phyloP scores from a whole-genome alignment of 1,140 invertebrate species.

The Diprion similis region DNA sequence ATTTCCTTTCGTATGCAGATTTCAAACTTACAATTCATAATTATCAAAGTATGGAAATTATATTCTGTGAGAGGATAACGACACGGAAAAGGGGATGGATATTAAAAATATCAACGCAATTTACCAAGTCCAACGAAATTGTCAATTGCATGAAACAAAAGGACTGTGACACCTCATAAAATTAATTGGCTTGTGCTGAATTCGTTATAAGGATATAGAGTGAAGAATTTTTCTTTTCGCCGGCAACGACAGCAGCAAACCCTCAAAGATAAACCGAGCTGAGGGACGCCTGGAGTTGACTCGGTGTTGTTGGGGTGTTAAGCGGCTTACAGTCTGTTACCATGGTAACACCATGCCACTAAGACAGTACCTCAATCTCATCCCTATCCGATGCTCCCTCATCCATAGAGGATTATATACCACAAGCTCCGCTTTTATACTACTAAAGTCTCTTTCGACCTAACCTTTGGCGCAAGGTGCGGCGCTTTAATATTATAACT shows the following conservation, averaged over 20 bases:
- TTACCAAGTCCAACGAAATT: too few species aligned
- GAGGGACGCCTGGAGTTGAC: slow-evolving; percentile 7
- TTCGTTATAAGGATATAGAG: background rate
- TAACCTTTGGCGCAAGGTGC: background rate
- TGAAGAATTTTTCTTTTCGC: background rate
- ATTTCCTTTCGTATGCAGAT: too few species aligned
- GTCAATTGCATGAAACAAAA: too few species aligned
- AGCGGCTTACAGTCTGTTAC: slow-evolving; percentile 57
- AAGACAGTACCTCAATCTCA: slow-evolving; percentile 37
- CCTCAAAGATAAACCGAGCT: slow-evolving; percentile 1
- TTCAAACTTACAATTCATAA: too few species aligned
- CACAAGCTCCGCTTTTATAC: slow-evolving; percentile 44
- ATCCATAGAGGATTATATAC: slow-evolving; percentile 37
- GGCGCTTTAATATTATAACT: too few species aligned
- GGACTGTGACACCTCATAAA: too few species aligned
- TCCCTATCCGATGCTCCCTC: slow-evolving; percentile 7
- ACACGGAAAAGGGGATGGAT: too few species aligned
- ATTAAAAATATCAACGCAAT: too few species aligned
- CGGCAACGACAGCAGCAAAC: background rate
- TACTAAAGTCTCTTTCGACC: slow-evolving; percentile 38
- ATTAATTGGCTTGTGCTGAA: background rate
- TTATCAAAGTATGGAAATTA: too few species aligned
- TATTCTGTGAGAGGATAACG: too few species aligned
- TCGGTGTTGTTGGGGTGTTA: slow-evolving; percentile 36
- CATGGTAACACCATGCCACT: slow-evolving; percentile 52